phyloP scores from a whole-genome alignment of 1,140 invertebrate genomes.

The Aradophagus sp. region DNA sequence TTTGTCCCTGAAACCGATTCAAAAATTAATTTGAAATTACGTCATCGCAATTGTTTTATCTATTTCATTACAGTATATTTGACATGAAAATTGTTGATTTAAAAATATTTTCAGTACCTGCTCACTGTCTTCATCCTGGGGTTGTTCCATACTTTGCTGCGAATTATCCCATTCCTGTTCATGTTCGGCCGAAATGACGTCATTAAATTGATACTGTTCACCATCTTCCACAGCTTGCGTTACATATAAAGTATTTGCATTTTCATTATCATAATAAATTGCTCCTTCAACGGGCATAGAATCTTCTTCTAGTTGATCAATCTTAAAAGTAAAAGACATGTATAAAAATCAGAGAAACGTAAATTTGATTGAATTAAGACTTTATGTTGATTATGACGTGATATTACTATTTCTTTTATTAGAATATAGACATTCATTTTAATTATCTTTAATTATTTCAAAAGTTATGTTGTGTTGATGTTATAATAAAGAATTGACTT shows the following conservation, averaged over 20 bases:
- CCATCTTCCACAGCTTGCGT: slow-evolving; percentile 63
- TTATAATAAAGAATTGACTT: too few relatives aligned
- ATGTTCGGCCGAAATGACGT: slow-evolving; percentile 58
- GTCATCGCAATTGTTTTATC: too few relatives aligned
- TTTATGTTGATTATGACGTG: too few relatives aligned
- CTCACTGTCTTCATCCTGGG: slow-evolving; percentile 64
- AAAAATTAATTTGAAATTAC: too few relatives aligned
- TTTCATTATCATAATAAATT: slow-evolving; percentile 72
- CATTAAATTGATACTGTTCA: slow-evolving; percentile 67
- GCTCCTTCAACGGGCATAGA: slow-evolving; percentile 66
- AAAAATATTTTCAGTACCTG: slow-evolving; percentile 58
- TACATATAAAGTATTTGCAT: slow-evolving; percentile 67
- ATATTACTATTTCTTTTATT: too few relatives aligned
- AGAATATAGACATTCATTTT: too few relatives aligned
- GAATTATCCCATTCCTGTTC: slow-evolving; percentile 65
- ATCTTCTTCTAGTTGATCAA: slow-evolving; percentile 66
- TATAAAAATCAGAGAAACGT: slow-evolving; percentile 44
- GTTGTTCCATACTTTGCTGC: slow-evolving; percentile 50
- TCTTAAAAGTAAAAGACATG: slow-evolving; percentile 43
- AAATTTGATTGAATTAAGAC: slow-evolving; percentile 27
- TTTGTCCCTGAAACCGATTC: slow-evolving; percentile 68
- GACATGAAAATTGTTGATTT: too few relatives aligned
- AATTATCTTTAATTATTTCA: too few relatives aligned
- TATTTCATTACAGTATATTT: too few relatives aligned
- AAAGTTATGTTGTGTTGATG: too few relatives aligned